These are phyloP conservation scores for Otolemur crassicaudatus DNA, from an alignment of 2,797 vertebrate genomes.

Conservation along the genomic window DNA sequence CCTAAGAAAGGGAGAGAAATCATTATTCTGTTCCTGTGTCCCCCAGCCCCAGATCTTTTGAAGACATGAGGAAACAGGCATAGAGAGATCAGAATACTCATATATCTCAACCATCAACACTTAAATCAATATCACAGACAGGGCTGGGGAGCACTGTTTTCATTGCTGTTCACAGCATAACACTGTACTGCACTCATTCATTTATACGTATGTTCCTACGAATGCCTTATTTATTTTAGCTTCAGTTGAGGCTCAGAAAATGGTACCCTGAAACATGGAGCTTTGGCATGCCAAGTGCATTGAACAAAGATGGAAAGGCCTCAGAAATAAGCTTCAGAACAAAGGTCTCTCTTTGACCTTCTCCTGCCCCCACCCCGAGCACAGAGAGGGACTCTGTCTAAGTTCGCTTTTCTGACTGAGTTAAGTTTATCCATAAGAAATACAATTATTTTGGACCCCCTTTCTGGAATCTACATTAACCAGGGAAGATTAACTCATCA, in stretches of 20 bases:
- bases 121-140: background rate
- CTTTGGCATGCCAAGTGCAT: background rate
- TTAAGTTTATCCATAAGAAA: background rate
- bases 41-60: background rate
- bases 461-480: background rate
- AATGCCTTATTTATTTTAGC: background rate
- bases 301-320: background rate
- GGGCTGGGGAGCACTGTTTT: background rate
- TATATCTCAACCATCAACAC: background rate
- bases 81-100: background rate
- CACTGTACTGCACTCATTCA: background rate
- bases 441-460: background rate
- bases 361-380: background rate
- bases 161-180: background rate
- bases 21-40: background rate
- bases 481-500: background rate
- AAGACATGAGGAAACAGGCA: background rate
- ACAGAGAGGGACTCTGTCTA: background rate
- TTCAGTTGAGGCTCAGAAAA: background rate
- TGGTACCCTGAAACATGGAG: background rate
- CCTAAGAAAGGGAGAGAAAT: conserved; percentile 6
- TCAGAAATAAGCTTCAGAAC: background rate
- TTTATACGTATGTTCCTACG: background rate
- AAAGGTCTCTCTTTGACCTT: background rate
- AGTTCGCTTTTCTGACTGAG: background rate